Percentiles rank a stretch among this genome's conserved stretches.
Conservation (phyloP, 1,140 invertebrate genomes). For the Lepidotrigona ventralis region DNA sequence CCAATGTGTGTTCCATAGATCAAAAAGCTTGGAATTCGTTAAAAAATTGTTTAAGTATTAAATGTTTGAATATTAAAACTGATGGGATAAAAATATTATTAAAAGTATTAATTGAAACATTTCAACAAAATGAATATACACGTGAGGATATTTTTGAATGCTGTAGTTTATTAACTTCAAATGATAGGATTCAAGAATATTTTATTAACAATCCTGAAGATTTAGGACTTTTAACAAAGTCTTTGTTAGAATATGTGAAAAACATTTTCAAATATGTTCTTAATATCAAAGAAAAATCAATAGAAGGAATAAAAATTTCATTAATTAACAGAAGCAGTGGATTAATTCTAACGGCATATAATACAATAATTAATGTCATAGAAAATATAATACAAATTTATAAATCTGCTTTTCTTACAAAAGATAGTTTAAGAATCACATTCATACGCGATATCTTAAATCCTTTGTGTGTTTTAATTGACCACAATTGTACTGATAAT, state of each 20-base stretch:
- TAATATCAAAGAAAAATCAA: background rate
- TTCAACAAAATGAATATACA: conserved; percentile 43
- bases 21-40: conserved; percentile 58
- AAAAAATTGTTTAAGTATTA: conserved; percentile 57
- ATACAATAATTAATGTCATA: conserved; percentile 30
- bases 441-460: conserved; percentile 67
- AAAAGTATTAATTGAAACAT: conserved; percentile 49
- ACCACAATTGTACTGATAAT: conserved; percentile 40
- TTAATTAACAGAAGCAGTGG: conserved; percentile 1
- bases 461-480: conserved; percentile 58
- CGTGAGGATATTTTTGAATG: conserved; percentile 46
- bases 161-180: conserved; percentile 51
- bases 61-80: conserved; percentile 52
- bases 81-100: conserved; percentile 59
- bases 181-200: conserved; percentile 60
- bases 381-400: conserved; percentile 61
- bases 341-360: conserved; percentile 17
- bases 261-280: conserved; percentile 30
- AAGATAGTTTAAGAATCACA: conserved; percentile 47
- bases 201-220: conserved; percentile 60
- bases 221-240: conserved; percentile 53
- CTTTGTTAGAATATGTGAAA: conserved; percentile 46
- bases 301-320: conserved; percentile 7
- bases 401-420: conserved; percentile 53
- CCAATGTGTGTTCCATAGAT: conserved; percentile 34